Conservation (phyloP, 2,888 invertebrate genomes). For the Hoplodrina ambigua region DNA sequence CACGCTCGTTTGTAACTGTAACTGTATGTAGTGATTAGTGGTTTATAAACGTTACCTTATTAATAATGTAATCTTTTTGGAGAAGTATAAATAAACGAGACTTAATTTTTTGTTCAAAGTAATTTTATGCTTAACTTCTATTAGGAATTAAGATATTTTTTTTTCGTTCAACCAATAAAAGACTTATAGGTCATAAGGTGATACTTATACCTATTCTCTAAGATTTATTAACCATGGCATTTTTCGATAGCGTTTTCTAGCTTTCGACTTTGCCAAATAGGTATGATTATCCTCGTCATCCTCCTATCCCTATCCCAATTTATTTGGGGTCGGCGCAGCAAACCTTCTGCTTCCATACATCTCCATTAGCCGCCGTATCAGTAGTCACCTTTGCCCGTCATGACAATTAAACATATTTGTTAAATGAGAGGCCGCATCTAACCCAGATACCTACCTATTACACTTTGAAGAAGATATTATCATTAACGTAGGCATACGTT, state of each 20-base stretch:
- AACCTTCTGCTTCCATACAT: too few relatives aligned
- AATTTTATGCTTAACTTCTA: too few relatives aligned
- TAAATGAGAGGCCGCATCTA: neutral
- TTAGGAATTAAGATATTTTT: neutral
- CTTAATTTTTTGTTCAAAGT: too few relatives aligned
- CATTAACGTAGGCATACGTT: constrained; percentile 11
- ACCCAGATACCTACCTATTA: neutral
- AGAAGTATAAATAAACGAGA: neutral
- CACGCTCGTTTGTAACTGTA: constrained; percentile 53
- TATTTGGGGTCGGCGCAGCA: too few relatives aligned
- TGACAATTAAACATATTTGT: neutral
- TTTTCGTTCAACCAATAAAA: neutral
- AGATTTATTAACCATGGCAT: neutral
- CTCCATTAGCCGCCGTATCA: too few relatives aligned
- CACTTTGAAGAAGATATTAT: neutral
- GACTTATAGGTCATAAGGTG: neutral
- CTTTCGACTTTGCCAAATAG: too few relatives aligned
- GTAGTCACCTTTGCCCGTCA: neutral
- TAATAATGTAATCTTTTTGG: neutral
- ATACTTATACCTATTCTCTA: too few relatives aligned
- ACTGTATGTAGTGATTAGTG: constrained; percentile 20
- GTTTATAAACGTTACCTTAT: constrained; percentile 23
- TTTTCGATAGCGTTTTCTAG: too few relatives aligned
- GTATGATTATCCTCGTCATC: too few relatives aligned
- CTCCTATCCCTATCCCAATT: too few relatives aligned